Percentiles rank a stretch among this genome's conserved stretches.
These are phyloP conservation scores for Circaetus cinerascens DNA, from an alignment of 2,113 vertebrate species.

Conservation along the genomic window DNA sequence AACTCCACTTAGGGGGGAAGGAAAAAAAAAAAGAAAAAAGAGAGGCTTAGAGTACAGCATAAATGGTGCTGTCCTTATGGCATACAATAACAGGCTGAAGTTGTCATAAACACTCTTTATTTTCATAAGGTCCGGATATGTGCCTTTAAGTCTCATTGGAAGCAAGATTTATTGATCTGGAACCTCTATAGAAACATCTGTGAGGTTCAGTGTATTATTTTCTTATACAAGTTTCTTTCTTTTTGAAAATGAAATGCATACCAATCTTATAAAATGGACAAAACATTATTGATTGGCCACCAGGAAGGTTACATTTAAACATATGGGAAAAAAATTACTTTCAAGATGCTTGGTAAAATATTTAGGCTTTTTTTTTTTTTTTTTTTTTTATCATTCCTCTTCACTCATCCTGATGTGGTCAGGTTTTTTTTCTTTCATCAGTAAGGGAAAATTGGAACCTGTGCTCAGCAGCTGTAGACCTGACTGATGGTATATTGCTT, in stretches of 20 bases:
- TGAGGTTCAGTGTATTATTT: not conserved
- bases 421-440: not conserved
- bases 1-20: rapidly evolving
- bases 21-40: too few species aligned
- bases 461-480: not conserved
- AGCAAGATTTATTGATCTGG: not conserved
- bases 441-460: not conserved
- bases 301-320: not conserved
- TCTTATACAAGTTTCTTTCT: not conserved
- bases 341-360: not conserved
- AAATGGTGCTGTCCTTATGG: not conserved
- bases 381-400: not conserved
- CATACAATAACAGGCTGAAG: not conserved
- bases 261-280: not conserved
- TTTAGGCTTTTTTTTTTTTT: not conserved
- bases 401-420: not conserved
- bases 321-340: not conserved
- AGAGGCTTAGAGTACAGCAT: not conserved
- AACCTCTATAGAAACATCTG: not conserved
- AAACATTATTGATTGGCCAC: not conserved
- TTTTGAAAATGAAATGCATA: not conserved
- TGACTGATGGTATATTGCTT: not conserved
- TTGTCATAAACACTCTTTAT: not conserved
- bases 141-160: not conserved
- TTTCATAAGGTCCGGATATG: not conserved